Percentiles rank a stretch among this genome's conserved stretches.
These are phyloP conservation scores for Notolabrus celidotus DNA, from an alignment of 2,797 vertebrate species.

Conservation along the genomic window DNA sequence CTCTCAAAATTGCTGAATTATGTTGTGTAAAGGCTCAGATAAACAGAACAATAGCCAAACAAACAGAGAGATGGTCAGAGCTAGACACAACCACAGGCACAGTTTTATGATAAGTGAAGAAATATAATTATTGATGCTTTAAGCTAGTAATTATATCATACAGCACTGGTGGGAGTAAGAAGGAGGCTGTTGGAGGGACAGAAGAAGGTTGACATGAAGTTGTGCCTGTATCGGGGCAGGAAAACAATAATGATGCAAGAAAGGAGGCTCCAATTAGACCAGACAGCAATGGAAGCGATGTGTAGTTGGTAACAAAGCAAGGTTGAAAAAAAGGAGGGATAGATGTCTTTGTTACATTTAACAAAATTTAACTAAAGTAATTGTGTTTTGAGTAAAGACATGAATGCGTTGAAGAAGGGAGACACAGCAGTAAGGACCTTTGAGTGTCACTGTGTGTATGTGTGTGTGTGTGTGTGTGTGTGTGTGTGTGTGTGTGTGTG, in stretches of 20 bases:
- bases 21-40: neutral
- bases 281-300: neutral
- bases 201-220: constrained; percentile 5
- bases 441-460: neutral
- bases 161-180: constrained; percentile 4
- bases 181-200: neutral
- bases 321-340: too few species aligned
- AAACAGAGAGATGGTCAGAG: neutral
- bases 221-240: neutral
- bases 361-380: neutral
- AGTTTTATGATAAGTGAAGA: neutral
- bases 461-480: too few species aligned
- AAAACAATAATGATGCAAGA: constrained; percentile 2
- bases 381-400: neutral
- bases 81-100: constrained; percentile 2
- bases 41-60: neutral
- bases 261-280: neutral
- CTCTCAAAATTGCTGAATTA: too few species aligned
- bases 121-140: constrained; percentile 25
- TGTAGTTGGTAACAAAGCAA: too few species aligned
- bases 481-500: too few species aligned
- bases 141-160: constrained; percentile 10
- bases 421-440: neutral
- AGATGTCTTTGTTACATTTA: neutral
- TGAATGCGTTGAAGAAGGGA: neutral